Conservation (phyloP, 2,113 vertebrate species). For the Melierax canorus region DNA sequence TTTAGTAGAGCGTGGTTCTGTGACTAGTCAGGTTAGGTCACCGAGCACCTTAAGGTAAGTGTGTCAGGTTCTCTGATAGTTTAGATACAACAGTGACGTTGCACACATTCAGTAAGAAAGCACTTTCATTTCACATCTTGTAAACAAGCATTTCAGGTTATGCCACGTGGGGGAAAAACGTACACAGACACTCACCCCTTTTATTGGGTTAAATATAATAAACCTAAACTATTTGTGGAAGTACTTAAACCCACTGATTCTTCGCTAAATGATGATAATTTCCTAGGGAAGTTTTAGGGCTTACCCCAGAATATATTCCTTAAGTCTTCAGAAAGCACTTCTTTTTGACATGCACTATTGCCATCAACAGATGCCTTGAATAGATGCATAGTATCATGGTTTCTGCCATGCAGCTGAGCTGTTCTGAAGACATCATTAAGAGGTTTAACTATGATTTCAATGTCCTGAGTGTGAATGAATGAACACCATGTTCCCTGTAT, state of each 20-base stretch:
- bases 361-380: neutral
- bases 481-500: neutral
- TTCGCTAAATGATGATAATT: neutral
- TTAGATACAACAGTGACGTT: no score
- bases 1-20: neutral
- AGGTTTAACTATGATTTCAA: neutral
- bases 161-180: fast-evolving
- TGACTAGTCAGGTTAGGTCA: neutral
- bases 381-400: neutral
- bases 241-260: neutral
- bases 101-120: neutral
- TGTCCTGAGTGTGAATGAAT: neutral
- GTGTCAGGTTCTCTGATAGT: neutral
- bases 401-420: neutral
- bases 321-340: neutral
- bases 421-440: neutral
- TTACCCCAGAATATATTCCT: neutral
- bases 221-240: neutral
- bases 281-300: neutral
- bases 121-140: neutral
- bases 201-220: neutral
- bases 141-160: neutral
- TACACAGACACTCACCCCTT: fast-evolving
- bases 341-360: neutral
- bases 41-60: neutral